Evolutionary conservation across 2,888 invertebrate species (phyloP), one percentile per base, ranked within the genome.

Genomic region (Eucera pruinosa): DNA sequence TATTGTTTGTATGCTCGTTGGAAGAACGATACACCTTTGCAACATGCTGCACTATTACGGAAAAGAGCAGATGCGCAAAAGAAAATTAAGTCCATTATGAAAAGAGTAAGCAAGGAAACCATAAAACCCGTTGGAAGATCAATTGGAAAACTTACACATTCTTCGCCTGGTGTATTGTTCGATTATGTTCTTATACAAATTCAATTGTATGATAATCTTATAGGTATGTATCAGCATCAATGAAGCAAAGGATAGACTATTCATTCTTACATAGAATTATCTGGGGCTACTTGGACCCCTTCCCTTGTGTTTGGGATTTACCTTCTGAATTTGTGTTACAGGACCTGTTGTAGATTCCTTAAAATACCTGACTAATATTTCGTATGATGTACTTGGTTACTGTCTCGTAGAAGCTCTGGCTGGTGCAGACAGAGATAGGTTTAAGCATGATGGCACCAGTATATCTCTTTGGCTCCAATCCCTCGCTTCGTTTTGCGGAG

Each of bases 91-190:
- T 98, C 98, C 83, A 96, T 99, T 43, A 98, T 99, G 97, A 99
- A 99, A 93, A 95, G 97, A 79, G 97, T 98, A 43, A 98, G 98
- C 87, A 99, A 99, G 91, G 99, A 99, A 92, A 99, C 98, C 89
- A 98, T 99, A 6, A 99, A 99, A 92, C 98, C 97, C 1, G 97
- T 98, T 77, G 99, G 99, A 0, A 94, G 99, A 73, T 96, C 97
- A 57, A 97, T 99, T 81, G 99, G 99, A 15, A 99, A 99, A 93
- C 94, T 99, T 39, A 98, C 98, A 30, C 99, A 99, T 91, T 97
- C 97, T 60, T 97, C 98, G 50, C 99, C 99, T 0, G 97, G 97
- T 9, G 96, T 98, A 88, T 94, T 99, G 6, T 99, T 99, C 91
- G 99, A 99, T 93, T 99, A 99, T 92, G 97, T 98, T 87, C 92